A percentile compares a stretch with the other conserved stretches of the same genome.
Conservation (phyloP, 2,888 invertebrate species). For the Koerneria pararmatus region DNA sequence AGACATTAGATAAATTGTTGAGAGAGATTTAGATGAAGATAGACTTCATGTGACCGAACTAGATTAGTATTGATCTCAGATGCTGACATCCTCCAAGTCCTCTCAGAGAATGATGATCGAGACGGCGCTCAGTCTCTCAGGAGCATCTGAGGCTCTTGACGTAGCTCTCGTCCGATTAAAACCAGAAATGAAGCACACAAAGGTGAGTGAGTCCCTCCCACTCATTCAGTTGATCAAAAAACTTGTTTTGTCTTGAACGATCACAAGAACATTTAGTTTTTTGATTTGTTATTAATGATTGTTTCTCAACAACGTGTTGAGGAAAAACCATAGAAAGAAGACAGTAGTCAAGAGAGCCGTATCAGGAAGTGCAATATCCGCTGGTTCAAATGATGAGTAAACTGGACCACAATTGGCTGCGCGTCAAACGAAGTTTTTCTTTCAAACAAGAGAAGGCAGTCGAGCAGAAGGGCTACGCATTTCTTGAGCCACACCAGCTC, state of each 20-base stretch:
- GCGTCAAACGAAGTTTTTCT: conserved; percentile 22
- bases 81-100: conserved; percentile 4
- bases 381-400: conserved; percentile 36
- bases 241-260: not conserved
- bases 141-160: conserved; percentile 25
- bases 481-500: conserved; percentile 38
- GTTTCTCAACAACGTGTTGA: not conserved
- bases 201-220: not conserved
- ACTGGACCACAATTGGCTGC: conserved; percentile 38
- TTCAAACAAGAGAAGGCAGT: conserved; percentile 32
- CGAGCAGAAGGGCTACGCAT: conserved; percentile 37
- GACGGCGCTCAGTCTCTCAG: conserved; percentile 26
- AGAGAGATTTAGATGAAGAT: not conserved
- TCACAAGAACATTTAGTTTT: not conserved
- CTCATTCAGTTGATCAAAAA: not conserved
- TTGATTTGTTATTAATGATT: not conserved
- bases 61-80: not conserved
- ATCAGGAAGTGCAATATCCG: conserved; percentile 39
- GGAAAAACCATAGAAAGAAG: not conserved
- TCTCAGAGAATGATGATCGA: conserved; percentile 41
- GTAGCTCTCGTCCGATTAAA: conserved; percentile 22
- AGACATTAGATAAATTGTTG: not conserved
- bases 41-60: not conserved
- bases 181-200: conserved; percentile 26
- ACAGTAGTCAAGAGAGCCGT: not conserved